phyloP scores from a whole-genome alignment of 2,888 invertebrate species.

The Tinea trinotella region DNA sequence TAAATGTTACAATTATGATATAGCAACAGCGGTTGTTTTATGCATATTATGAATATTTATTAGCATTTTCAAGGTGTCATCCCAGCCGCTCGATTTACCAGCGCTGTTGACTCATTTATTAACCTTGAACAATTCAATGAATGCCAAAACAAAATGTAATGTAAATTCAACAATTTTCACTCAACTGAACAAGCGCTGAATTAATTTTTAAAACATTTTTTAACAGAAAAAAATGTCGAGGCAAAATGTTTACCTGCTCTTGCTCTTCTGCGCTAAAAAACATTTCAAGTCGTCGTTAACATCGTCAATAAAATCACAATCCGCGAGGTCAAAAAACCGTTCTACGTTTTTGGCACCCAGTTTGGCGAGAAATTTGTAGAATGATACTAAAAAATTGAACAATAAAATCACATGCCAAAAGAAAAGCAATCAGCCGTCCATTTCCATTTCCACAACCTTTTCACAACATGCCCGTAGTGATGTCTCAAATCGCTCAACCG shows the following conservation, averaged over 20 bases:
- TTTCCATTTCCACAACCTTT: slow-evolving; percentile 30
- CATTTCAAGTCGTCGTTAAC: slow-evolving; percentile 66
- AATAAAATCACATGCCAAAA: slow-evolving; percentile 50
- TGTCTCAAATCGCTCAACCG: background rate
- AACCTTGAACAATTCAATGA: slow-evolving; percentile 50
- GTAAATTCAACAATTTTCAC: background rate
- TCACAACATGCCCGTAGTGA: background rate
- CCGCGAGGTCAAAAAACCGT: slow-evolving; percentile 60
- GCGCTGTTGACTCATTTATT: slow-evolving; percentile 39
- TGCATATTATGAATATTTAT: slow-evolving; percentile 35
- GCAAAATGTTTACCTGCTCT: slow-evolving; percentile 54
- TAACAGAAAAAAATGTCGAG: background rate
- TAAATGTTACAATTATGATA: background rate
- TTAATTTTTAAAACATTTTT: background rate
- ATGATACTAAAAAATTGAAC: slow-evolving; percentile 26
- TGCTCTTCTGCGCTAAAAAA: slow-evolving; percentile 57
- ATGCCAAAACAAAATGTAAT: background rate
- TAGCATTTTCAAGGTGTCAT: slow-evolving; percentile 43
- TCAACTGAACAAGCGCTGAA: background rate
- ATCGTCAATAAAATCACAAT: slow-evolving; percentile 64
- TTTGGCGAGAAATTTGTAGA: slow-evolving; percentile 46
- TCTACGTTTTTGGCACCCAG: slow-evolving; percentile 71
- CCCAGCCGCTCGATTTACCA: slow-evolving; percentile 41
- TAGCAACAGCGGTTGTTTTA: slow-evolving; percentile 5
- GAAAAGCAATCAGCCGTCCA: slow-evolving; percentile 38